Evolutionary conservation across 2,888 invertebrate species (phyloP).

Genomic region (Mesochorus sp.): DNA sequence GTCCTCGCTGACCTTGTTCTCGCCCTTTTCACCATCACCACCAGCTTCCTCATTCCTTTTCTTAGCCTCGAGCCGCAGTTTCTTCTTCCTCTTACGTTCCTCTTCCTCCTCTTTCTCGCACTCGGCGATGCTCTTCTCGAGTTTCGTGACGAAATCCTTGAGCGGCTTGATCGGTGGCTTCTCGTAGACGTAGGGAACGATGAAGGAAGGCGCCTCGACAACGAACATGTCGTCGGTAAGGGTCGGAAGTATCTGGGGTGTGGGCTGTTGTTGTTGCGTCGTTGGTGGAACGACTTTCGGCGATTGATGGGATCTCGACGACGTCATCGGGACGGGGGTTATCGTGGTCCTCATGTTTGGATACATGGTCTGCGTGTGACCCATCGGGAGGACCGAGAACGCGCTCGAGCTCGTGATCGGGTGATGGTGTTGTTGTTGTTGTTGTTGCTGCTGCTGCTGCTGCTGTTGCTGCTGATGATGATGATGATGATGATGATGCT

Average conservation of each 20-base stretch:
- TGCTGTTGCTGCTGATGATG: neutral
- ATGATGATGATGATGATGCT: conserved; percentile 69
- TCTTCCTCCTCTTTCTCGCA: conserved; percentile 84
- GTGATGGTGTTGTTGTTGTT: conserved; percentile 70
- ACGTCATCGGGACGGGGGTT: conserved; percentile 83
- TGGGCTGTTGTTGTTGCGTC: conserved; percentile 80
- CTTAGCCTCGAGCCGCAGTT: conserved; percentile 79
- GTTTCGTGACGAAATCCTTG: conserved; percentile 87
- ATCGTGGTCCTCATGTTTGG: conserved; percentile 85
- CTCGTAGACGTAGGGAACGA: conserved; percentile 96
- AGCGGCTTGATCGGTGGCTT: conserved; percentile 92
- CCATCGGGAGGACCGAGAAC: conserved; percentile 83
- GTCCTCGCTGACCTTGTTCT: conserved; percentile 69
- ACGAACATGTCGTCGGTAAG: conserved; percentile 96
- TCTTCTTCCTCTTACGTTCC: conserved; percentile 79
- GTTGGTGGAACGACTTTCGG: conserved; percentile 72
- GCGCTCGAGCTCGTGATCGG: conserved; percentile 75
- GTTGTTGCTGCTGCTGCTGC: conserved; percentile 78
- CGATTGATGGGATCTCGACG: conserved; percentile 73
- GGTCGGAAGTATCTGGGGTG: conserved; percentile 90
- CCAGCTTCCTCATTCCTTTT: conserved; percentile 80
- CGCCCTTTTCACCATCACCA: conserved; percentile 76
- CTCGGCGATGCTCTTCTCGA: conserved; percentile 86
- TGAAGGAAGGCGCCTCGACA: conserved; percentile 95
- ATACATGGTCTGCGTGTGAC: conserved; percentile 86